phyloP scores from a whole-genome alignment of 2,888 invertebrate genomes.

The Dicyrtoma fusca region DNA sequence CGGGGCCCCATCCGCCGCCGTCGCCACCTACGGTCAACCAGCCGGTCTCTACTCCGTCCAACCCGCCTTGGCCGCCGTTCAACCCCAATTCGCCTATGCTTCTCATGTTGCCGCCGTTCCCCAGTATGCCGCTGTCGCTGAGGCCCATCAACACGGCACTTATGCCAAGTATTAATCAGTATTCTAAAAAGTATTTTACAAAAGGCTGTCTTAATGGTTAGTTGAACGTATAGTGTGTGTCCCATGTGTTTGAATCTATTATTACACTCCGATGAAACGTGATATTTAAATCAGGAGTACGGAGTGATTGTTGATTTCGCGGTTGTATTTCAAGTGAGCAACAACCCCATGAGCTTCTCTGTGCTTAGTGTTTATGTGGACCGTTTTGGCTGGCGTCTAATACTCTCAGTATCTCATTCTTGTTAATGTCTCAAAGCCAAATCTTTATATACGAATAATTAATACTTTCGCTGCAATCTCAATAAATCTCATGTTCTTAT shows the following conservation, averaged over 20 bases:
- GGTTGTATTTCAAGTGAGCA: no score
- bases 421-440: no score
- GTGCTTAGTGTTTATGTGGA: no score
- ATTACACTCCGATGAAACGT: background rate
- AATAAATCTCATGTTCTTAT: no score
- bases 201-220: background rate
- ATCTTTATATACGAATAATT: no score
- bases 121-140: slow-evolving; percentile 13
- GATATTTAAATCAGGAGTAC: background rate
- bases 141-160: background rate
- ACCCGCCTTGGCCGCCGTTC: background rate
- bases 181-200: no score
- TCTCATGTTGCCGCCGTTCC: background rate
- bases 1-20: background rate
- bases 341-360: no score
- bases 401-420: no score
- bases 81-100: slow-evolving; percentile 24
- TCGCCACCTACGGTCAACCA: slow-evolving; percentile 6
- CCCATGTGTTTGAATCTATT: background rate
- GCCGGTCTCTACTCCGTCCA: slow-evolving; percentile 19
- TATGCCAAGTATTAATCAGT: background rate
- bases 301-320: no score
- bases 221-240: background rate
- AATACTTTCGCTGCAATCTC: no score
- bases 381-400: no score